Evolutionary conservation across 2,888 invertebrate genomes (phyloP).

Genomic region (Rhingia rostrata): DNA sequence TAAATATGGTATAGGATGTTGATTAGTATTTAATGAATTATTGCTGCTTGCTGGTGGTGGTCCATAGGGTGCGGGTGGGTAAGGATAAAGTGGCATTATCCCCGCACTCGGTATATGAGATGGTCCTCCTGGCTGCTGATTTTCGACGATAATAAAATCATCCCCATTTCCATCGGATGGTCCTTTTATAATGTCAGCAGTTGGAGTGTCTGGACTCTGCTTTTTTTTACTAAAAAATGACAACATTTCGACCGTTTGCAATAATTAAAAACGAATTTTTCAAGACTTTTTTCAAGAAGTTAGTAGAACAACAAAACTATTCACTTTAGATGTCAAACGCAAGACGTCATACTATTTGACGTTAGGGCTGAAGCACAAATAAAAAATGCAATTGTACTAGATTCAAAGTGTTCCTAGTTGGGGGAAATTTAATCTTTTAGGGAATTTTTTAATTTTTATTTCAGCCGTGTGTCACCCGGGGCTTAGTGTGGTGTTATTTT

Average conservation of each 20-base stretch:
- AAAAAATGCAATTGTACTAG: too few species aligned
- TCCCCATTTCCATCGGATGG: conserved; percentile 76
- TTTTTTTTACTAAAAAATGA: conserved; percentile 80
- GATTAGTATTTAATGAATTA: conserved; percentile 1
- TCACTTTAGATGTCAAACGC: too few species aligned
- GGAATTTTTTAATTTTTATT: too few species aligned
- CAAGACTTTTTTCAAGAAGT: too few species aligned
- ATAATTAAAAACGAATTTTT: too few species aligned
- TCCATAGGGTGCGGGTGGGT: conserved; percentile 57
- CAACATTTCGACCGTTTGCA: conserved; percentile 76
- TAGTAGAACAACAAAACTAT: too few species aligned
- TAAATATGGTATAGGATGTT: conserved; percentile 78
- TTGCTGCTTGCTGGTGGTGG: conserved; percentile 23
- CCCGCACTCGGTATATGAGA: conserved; percentile 76
- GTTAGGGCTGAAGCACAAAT: too few species aligned
- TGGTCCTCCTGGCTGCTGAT: conserved; percentile 75
- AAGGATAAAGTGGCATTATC: conserved; percentile 54
- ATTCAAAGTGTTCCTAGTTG: too few species aligned
- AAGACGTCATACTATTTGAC: too few species aligned
- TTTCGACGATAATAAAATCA: conserved; percentile 80
- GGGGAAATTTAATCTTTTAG: too few species aligned
- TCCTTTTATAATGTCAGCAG: conserved; percentile 76
- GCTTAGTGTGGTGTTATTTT: too few species aligned
- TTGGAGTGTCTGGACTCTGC: conserved; percentile 77
- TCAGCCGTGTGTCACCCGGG: too few species aligned